phyloP scores from a whole-genome alignment of 1,140 invertebrate genomes.

The Anoplolepis gracilipes region DNA sequence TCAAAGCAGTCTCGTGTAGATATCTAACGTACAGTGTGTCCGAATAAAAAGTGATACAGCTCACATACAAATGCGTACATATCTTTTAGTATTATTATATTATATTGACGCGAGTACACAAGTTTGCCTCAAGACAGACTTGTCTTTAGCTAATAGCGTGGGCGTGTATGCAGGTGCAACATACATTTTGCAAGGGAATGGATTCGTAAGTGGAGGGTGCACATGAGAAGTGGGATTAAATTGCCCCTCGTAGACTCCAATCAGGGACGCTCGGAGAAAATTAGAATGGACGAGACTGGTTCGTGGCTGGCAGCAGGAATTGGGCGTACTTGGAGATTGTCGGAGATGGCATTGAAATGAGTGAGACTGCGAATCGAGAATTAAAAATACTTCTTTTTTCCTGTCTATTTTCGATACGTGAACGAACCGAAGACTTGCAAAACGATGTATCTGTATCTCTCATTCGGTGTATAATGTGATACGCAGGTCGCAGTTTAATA shows the following conservation, averaged over 20 bases:
- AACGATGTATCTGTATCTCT: not conserved
- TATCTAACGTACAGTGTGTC: not conserved
- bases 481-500: not conserved
- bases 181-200: conserved; percentile 42
- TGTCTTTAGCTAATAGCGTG: conserved; percentile 48
- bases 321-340: conserved; percentile 43
- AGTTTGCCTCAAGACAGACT: conserved; percentile 23
- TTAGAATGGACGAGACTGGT: conserved; percentile 61
- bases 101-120: not conserved
- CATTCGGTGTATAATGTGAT: not conserved
- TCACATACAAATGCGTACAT: not conserved
- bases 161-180: conserved; percentile 64
- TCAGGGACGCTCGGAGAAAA: conserved; percentile 58
- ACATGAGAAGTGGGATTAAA: conserved; percentile 32
- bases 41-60: not conserved
- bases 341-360: conserved; percentile 42
- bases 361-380: conserved; percentile 48
- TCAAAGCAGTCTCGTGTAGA: not conserved
- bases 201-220: conserved; percentile 43
- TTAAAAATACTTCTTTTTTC: conserved; percentile 48
- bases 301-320: conserved; percentile 42
- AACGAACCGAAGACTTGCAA: not conserved
- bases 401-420: not conserved
- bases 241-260: conserved; percentile 57
- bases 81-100: conserved; percentile 31